Evolutionary conservation across 2,797 vertebrate species (phyloP), one percentile per base, ranked within the genome.

Genomic region (Myotis vivesi): DNA sequence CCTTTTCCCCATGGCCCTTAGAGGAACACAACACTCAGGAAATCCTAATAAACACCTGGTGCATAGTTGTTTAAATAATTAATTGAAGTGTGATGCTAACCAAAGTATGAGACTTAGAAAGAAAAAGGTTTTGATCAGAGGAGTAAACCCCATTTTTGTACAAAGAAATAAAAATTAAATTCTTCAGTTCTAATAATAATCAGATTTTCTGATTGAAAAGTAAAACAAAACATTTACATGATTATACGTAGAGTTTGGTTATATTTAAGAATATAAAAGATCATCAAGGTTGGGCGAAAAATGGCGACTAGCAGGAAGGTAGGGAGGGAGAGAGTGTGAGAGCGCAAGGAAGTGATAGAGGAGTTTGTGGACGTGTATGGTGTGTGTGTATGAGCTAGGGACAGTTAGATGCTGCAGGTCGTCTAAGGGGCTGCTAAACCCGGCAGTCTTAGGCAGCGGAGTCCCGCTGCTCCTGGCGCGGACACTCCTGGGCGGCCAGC

Each of bases 151-250:
- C 33, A 82, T 36, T 93, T 96, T 87, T 83, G 7, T 38, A 20
- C 49, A 55, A 22, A 77, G 49, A n/a, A 28, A 86, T 15, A 80
- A 46, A 68, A 75, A 8, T 80, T 46, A 81, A 71, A 85, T 30
- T 86, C 91, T 94, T 81, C 19, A 76, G 53, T 88, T 88, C 30
- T 62, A 94, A 59, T 66, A 80, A 77, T 38, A 62, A 33, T 15
- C 51, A 30, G 38, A 13, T 53, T 77, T 89, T 92, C 69, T 83
- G 49, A 68, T 41, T 73, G 8, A 80, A 87, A 93, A 80, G 25
- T 33, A 36, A 82, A 55, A 86, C 8, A 94, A 93, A 72, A 89
- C 2, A 72, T 66, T 80, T 80, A 69, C 17, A n/a, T 55, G 1
- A 85, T 91, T 51, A 20, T 85, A 75, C 33, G 20, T 25, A 88